These are phyloP conservation scores for Sarcophaga variegata DNA, from an alignment of 2,888 invertebrate genomes.

Conservation along the genomic window DNA sequence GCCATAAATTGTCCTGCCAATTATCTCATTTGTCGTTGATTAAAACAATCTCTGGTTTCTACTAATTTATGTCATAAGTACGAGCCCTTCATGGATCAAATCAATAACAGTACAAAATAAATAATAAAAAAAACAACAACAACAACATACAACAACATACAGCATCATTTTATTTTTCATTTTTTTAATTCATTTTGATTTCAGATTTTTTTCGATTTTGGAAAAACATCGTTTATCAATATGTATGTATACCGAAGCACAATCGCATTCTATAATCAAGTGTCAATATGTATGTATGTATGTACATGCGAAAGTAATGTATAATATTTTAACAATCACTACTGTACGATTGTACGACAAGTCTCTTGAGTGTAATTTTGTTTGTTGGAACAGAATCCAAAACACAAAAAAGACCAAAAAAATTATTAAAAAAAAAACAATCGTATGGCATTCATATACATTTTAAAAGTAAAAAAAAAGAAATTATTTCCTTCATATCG, in stretches of 20 bases:
- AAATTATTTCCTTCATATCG: slow-evolving; percentile 35
- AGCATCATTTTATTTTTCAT: not conserved
- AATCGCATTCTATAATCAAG: not conserved
- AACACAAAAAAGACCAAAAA: slow-evolving; percentile 26
- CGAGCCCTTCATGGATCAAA: slow-evolving; percentile 71
- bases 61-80: slow-evolving; percentile 71
- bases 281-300: not conserved
- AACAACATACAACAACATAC: not conserved
- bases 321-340: slow-evolving; percentile 12
- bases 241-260: slow-evolving; percentile 3
- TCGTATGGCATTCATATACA: slow-evolving; percentile 43
- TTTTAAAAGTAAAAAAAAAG: not conserved
- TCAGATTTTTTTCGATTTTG: slow-evolving; percentile 16
- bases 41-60: slow-evolving; percentile 69
- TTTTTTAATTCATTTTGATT: not conserved
- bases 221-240: slow-evolving; percentile 51
- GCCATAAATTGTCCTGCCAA: slow-evolving; percentile 77
- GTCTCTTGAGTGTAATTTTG: slow-evolving; percentile 64
- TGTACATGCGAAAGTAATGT: not conserved
- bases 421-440: slow-evolving; percentile 50
- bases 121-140: slow-evolving; percentile 33
- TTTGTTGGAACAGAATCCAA: slow-evolving; percentile 41
- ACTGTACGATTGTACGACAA: slow-evolving; percentile 30
- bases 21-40: slow-evolving; percentile 78
- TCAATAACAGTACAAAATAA: slow-evolving; percentile 63